A percentile compares a stretch with the other conserved stretches of the same genome.
Conservation (phyloP, 53 echinoderm and acorn worm species). For the Holothuria leucospilota region DNA sequence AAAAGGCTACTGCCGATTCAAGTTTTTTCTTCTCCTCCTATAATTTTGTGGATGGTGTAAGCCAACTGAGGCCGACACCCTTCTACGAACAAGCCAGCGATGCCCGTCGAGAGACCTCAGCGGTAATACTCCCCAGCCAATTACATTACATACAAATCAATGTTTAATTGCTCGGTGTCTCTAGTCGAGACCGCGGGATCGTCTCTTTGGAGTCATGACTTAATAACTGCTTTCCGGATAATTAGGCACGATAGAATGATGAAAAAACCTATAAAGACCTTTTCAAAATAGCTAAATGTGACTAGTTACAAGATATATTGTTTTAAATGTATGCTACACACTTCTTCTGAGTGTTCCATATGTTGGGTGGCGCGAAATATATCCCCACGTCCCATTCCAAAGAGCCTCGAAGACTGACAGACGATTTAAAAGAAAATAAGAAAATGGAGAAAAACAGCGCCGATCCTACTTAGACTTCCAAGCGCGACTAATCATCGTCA, state of each 20-base stretch:
- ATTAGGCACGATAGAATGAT: constrained; percentile 38
- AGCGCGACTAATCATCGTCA: too few species aligned
- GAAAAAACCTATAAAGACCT: constrained; percentile 16
- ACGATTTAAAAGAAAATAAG: too few species aligned
- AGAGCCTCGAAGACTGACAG: too few species aligned
- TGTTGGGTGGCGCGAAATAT: constrained; percentile 20
- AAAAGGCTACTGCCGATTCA: too few species aligned
- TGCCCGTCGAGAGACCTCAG: too few species aligned
- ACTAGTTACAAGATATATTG: constrained; percentile 9
- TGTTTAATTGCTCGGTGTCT: constrained; percentile 41
- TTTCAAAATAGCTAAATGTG: constrained; percentile 31
- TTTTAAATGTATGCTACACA: constrained; percentile 8
- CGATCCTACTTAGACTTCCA: too few species aligned
- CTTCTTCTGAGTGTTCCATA: constrained; percentile 8
- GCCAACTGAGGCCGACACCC: too few species aligned
- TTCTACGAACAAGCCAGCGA: too few species aligned
- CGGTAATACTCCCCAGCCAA: constrained; percentile 26
- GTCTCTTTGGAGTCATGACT: constrained; percentile 43
- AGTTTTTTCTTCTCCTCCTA: too few species aligned
- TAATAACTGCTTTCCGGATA: constrained; percentile 48
- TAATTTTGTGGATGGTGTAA: too few species aligned
- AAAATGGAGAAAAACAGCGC: too few species aligned
- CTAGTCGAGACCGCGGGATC: constrained; percentile 36
- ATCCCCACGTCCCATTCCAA: constrained; percentile 28
- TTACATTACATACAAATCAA: constrained; percentile 50